Conservation (phyloP, 2,113 vertebrate species). For the Phalacrocorax aristotelis region DNA sequence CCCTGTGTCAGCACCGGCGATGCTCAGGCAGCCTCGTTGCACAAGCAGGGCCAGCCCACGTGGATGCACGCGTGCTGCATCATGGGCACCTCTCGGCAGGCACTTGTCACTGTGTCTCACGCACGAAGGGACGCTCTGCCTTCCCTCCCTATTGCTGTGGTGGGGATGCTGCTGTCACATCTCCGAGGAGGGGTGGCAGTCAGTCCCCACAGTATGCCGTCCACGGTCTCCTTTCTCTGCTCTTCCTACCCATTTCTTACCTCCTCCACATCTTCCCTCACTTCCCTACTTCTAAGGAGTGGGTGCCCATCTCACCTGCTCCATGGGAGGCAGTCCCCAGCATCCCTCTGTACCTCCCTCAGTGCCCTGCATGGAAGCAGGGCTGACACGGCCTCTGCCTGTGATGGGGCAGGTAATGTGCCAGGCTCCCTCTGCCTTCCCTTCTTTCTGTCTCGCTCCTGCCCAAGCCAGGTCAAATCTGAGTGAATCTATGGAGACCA, state of each 20-base stretch:
- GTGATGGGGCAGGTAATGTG: background rate
- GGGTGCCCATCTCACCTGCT: conserved; percentile 23
- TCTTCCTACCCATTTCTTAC: background rate
- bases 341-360: conserved; percentile 70
- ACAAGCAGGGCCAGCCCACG: background rate
- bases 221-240: background rate
- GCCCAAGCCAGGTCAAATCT: background rate
- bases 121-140: fast-evolving
- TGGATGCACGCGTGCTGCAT: fast-evolving
- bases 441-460: background rate
- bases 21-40: background rate
- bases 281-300: background rate
- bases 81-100: background rate
- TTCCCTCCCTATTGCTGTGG: background rate
- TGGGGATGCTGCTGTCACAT: background rate
- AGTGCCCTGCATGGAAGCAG: conserved; percentile 70
- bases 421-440: background rate
- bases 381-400: background rate
- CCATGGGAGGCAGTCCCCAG: conserved; percentile 56
- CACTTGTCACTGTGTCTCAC: fast-evolving
- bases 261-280: background rate
- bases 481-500: background rate
- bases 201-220: background rate
- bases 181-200: background rate
- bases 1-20: background rate